Evolutionary conservation across 30 jellyfish, hydroid and myxozoan genomes (phyloP).

Genomic region (Rhopilema esculentum): DNA sequence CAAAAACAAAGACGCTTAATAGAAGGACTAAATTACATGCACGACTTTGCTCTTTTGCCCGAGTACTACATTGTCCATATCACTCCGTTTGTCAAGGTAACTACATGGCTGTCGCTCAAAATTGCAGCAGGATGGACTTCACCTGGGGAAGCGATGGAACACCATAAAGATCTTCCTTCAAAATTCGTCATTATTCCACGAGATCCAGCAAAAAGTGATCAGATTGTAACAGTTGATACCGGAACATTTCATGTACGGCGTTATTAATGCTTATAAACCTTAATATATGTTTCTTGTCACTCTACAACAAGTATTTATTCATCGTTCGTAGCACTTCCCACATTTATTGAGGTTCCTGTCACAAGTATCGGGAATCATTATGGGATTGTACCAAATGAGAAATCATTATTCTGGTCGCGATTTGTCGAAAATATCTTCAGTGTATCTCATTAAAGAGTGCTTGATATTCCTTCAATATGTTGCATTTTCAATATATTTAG

Average conservation of each 20-base stretch:
- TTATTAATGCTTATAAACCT: too few species aligned
- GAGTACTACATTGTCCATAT: slow-evolving; percentile 89
- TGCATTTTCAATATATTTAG: too few species aligned
- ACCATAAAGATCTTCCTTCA: slow-evolving; percentile 84
- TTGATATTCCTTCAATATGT: too few species aligned
- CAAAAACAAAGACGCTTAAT: slow-evolving; percentile 65
- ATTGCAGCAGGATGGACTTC: slow-evolving; percentile 91
- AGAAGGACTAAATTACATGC: slow-evolving; percentile 92
- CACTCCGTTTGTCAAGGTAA: slow-evolving; percentile 93
- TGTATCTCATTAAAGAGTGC: too few species aligned
- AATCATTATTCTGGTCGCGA: too few species aligned
- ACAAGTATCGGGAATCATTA: too few species aligned
- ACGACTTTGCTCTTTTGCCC: slow-evolving; percentile 88
- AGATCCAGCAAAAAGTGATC: slow-evolving; percentile 58
- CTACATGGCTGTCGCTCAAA: slow-evolving; percentile 72
- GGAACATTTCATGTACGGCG: slow-evolving; percentile 83
- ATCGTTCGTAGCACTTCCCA: too few species aligned
- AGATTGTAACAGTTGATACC: slow-evolving; percentile 68
- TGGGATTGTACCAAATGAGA: too few species aligned
- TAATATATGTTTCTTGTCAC: too few species aligned
- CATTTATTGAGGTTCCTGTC: too few species aligned
- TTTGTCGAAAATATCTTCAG: too few species aligned
- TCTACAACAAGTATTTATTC: too few species aligned
- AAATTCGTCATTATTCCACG: slow-evolving; percentile 92
- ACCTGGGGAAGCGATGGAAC: slow-evolving; percentile 90